Percentiles rank a stretch among this genome's conserved stretches.
phyloP scores from a whole-genome alignment of 2,113 vertebrate species.

The Mohoua ochrocephala region DNA sequence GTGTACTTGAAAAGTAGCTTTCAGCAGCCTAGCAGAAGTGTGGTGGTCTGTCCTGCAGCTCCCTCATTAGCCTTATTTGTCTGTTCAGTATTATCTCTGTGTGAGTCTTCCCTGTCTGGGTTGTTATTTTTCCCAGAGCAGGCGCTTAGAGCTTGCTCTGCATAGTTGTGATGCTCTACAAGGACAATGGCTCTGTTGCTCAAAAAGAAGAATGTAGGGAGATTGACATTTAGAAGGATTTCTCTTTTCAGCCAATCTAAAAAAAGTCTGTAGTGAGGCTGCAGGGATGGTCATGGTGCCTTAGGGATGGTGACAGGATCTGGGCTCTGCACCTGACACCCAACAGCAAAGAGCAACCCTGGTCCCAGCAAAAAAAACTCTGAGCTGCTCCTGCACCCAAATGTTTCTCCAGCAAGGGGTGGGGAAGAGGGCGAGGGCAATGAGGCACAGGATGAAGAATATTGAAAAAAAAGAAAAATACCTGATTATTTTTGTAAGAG shows the following conservation, averaged over 20 bases:
- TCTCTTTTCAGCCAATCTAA: not conserved
- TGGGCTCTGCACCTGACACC: not conserved
- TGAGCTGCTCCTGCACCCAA: not conserved
- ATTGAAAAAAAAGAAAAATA: not conserved
- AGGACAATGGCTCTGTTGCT: not conserved
- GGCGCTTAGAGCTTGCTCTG: not conserved
- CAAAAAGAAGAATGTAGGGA: not conserved
- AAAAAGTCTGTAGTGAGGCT: not conserved
- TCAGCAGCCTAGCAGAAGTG: not conserved
- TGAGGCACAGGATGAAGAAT: not conserved
- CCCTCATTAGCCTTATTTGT: not conserved
- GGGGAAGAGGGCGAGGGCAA: not conserved
- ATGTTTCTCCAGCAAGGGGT: not conserved
- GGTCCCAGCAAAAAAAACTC: not conserved
- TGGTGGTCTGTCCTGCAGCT: not conserved
- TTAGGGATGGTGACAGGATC: not conserved
- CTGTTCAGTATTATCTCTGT: not conserved
- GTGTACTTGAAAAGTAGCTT: not conserved
- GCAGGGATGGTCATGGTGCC: not conserved
- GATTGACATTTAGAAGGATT: not conserved
- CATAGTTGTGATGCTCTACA: not conserved
- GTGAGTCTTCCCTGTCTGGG: not conserved
- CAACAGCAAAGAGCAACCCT: not conserved
- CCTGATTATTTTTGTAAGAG: slow-evolving; percentile 39
- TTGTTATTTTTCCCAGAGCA: not conserved